These are phyloP conservation scores for Drosophila ercepeae DNA, from an alignment of 1,140 invertebrate species.

Conservation along the genomic window DNA sequence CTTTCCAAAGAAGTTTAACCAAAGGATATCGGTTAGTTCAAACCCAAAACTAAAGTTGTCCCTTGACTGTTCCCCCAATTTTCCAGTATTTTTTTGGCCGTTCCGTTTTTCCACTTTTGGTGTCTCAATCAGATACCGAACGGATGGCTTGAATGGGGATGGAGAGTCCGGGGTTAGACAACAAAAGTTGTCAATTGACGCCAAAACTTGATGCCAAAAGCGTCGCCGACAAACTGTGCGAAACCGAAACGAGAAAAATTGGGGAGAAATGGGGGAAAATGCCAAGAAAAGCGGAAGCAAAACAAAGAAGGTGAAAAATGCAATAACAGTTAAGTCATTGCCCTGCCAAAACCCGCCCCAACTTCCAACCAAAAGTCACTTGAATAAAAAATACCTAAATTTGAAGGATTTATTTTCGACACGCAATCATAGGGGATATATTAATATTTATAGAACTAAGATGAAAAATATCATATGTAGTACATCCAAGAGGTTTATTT, in stretches of 20 bases:
- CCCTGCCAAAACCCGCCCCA: slow-evolving; percentile 24
- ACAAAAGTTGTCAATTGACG: slow-evolving; percentile 80
- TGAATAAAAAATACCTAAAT: too few relatives aligned
- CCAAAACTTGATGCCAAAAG: slow-evolving; percentile 74
- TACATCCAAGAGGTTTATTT: neutral
- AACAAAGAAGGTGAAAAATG: slow-evolving; percentile 71
- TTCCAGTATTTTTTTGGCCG: slow-evolving; percentile 19
- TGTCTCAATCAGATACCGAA: slow-evolving; percentile 77
- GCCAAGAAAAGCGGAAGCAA: slow-evolving; percentile 27
- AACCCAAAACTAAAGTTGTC: slow-evolving; percentile 15
- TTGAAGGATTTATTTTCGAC: neutral
- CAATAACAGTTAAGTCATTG: slow-evolving; percentile 78
- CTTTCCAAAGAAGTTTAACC: slow-evolving; percentile 6
- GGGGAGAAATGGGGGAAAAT: slow-evolving; percentile 2
- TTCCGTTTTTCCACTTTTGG: slow-evolving; percentile 52
- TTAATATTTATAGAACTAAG: too few relatives aligned
- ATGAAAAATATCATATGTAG: neutral
- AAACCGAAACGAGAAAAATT: slow-evolving; percentile 36
- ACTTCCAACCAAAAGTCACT: too few relatives aligned
- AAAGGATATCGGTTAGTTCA: slow-evolving; percentile 31
- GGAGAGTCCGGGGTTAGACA: slow-evolving; percentile 28
- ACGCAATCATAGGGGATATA: too few relatives aligned
- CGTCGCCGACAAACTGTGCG: slow-evolving; percentile 37
- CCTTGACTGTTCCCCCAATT: slow-evolving; percentile 1
- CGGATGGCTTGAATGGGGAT: slow-evolving; percentile 29